phyloP scores from a whole-genome alignment of 2,797 vertebrate genomes.

The Lagocephalus sceleratus region DNA sequence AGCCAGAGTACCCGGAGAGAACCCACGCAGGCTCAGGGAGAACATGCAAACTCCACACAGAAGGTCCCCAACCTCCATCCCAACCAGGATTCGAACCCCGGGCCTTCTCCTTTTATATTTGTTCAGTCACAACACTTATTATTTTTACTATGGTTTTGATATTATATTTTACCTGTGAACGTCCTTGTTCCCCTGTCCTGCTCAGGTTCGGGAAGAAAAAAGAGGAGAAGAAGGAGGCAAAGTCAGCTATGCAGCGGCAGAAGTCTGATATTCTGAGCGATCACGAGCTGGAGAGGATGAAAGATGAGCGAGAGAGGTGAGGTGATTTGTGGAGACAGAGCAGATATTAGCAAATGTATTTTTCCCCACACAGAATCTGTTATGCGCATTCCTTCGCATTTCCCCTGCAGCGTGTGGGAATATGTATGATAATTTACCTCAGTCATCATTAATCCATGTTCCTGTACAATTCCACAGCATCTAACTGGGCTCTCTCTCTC shows the following conservation, averaged over 20 bases:
- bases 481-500: background rate
- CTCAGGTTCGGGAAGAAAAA: conserved; percentile 92
- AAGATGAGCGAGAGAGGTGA: conserved; percentile 88
- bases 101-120: too few species aligned
- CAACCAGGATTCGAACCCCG: too few species aligned
- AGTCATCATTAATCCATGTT: too few species aligned
- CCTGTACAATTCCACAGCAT: background rate
- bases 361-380: too few species aligned
- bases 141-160: background rate
- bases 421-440: too few species aligned
- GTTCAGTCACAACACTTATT: background rate
- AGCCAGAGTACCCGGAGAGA: too few species aligned
- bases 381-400: too few species aligned
- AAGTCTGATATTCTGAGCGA: conserved; percentile 77
- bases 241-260: conserved; percentile 73
- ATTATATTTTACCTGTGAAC: background rate
- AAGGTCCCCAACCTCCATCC: too few species aligned
- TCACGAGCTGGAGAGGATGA: conserved; percentile 88
- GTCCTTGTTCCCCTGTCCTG: conserved; percentile 9
- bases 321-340: conserved; percentile 7
- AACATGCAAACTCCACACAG: too few species aligned
- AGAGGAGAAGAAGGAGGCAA: conserved; percentile 89
- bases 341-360: background rate
- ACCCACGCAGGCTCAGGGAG: too few species aligned
- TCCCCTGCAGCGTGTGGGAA: too few species aligned